Conservation (phyloP, 2,797 vertebrate species). For the Hafferia zeledoni region DNA sequence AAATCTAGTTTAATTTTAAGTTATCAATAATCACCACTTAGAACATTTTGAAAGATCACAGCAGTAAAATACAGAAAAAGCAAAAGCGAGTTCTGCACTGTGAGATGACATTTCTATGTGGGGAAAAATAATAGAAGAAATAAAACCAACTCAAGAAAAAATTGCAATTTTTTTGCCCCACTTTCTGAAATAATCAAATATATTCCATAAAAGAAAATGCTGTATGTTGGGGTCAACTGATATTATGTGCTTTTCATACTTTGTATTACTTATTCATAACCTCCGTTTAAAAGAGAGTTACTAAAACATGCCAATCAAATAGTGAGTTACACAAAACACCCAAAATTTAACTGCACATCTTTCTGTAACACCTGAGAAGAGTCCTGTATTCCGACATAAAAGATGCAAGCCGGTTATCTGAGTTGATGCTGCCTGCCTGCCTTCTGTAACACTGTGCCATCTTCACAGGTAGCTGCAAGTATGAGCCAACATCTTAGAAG, state of each 20-base stretch:
- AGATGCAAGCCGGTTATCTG: too few species aligned
- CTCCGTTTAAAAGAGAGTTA: background rate
- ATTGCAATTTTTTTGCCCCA: background rate
- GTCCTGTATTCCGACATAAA: too few species aligned
- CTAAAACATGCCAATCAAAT: background rate
- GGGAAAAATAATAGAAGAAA: background rate
- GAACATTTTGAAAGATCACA: background rate
- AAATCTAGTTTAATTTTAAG: background rate
- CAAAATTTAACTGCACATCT: background rate
- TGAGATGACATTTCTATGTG: background rate
- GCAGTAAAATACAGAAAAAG: background rate
- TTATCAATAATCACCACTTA: background rate
- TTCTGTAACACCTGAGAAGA: background rate
- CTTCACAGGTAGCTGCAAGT: background rate
- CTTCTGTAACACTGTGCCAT: too few species aligned
- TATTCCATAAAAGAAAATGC: background rate
- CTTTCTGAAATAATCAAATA: background rate
- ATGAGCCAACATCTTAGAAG: background rate
- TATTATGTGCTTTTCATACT: background rate
- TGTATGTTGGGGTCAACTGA: background rate
- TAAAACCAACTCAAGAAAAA: background rate
- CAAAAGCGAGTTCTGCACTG: background rate
- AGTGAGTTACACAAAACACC: background rate
- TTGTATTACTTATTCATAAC: background rate
- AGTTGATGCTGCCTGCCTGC: too few species aligned